These are phyloP conservation scores for Ashinkailepas kermadecensis DNA, from an alignment of 2,888 invertebrate genomes.

Conservation along the genomic window DNA sequence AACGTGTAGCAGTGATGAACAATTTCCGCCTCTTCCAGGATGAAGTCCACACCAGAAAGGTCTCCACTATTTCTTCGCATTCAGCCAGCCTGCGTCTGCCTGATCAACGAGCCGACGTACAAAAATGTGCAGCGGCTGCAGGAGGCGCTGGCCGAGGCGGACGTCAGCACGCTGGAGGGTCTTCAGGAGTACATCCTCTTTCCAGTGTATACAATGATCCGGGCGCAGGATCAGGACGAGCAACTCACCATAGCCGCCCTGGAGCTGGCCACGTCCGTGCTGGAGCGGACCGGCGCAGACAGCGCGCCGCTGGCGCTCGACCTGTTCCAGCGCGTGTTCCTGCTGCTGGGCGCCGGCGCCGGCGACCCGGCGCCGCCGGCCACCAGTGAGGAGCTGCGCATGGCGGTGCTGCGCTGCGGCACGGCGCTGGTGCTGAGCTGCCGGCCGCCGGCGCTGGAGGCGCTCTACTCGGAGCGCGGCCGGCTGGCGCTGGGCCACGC, in stretches of 20 bases:
- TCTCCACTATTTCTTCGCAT: neutral
- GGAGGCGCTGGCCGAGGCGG: too few relatives aligned
- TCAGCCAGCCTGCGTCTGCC: neutral
- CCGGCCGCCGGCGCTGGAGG: slow-evolving; percentile 53
- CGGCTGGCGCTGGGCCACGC: slow-evolving; percentile 14
- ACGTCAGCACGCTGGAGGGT: slow-evolving; percentile 38
- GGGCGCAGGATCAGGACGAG: slow-evolving; percentile 28
- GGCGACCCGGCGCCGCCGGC: neutral
- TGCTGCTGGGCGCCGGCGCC: slow-evolving; percentile 47
- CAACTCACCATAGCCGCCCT: slow-evolving; percentile 30
- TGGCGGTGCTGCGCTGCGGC: slow-evolving; percentile 3
- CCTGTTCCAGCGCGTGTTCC: slow-evolving; percentile 49
- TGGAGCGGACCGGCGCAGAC: slow-evolving; percentile 42
- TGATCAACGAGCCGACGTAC: neutral
- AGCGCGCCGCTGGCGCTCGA: slow-evolving; percentile 50
- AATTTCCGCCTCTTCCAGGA: neutral
- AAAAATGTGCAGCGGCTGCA: neutral
- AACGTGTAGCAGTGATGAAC: neutral
- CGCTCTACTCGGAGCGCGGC: slow-evolving; percentile 48
- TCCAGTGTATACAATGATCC: slow-evolving; percentile 27
- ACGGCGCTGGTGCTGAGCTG: neutral
- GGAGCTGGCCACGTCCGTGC: slow-evolving; percentile 41
- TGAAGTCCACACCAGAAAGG: neutral
- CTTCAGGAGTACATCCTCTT: neutral
- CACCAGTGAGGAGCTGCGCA: neutral